phyloP scores from a whole-genome alignment of 2,113 vertebrate species.

The Plestiodon gilberti region DNA sequence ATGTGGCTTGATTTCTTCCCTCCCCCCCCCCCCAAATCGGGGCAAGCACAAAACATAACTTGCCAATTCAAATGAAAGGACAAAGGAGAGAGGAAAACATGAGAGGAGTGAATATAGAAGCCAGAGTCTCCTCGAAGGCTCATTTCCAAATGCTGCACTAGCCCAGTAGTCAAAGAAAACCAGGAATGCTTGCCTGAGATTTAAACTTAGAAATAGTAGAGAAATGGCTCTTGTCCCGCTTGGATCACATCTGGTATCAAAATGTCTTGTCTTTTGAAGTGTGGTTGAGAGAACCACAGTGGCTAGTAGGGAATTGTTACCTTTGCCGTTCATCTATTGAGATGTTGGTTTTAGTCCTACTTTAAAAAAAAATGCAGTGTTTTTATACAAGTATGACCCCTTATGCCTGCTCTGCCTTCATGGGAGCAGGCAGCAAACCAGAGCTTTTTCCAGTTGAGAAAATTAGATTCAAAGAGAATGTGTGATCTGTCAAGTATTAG shows the following conservation, averaged over 20 bases:
- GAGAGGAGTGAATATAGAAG: too few species aligned
- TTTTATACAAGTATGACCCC: not conserved
- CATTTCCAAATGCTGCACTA: too few species aligned
- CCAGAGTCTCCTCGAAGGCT: too few species aligned
- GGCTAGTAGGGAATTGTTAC: not conserved
- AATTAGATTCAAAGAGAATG: not conserved
- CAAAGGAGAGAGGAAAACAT: too few species aligned
- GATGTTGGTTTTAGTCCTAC: not conserved
- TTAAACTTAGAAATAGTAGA: not conserved
- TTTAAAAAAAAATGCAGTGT: not conserved
- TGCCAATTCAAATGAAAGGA: too few species aligned
- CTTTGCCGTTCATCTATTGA: not conserved
- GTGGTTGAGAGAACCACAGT: not conserved
- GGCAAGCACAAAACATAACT: too few species aligned
- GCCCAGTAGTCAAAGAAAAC: not conserved
- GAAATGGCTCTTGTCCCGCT: not conserved
- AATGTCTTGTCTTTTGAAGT: not conserved
- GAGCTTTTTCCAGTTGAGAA: not conserved
- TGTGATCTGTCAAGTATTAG: not conserved
- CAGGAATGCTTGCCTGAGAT: not conserved
- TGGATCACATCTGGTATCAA: not conserved
- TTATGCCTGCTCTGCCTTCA: not conserved
- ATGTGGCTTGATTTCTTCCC: too few species aligned
- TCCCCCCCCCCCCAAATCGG: too few species aligned
- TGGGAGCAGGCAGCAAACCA: not conserved